Base-by-base conservation (phyloP, 2,113 vertebrate species). In the Saguinus midas region DNA sequence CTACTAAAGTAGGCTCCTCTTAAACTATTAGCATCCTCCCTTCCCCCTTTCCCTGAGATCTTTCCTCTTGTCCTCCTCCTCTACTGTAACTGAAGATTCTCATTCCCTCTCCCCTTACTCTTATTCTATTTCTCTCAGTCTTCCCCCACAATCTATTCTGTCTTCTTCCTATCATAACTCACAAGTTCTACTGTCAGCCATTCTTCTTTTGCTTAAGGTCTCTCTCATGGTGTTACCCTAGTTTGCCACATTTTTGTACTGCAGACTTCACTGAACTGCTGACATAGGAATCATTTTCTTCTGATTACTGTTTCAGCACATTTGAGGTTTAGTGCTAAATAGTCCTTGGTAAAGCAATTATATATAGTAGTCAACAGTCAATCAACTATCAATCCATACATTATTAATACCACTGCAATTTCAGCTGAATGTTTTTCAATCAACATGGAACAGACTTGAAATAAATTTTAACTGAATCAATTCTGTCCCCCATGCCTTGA, bases 261-360 rank as follows among this genome's bases (percentile, higher is more conserved):
- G 2, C 17, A 52, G n/a, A 76, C 23, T 92, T 95, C 92, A 90
- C 6, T 57, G 29, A 92, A 35, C 95, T 90, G 91, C 20, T 92
- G 32, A 95, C 43, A 43, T 43, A 96, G 40, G 35, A 96, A 96
- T 32, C 13, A 90, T 55, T 88, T 94, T 88, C 50, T 76, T 93
- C 17, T 83, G 64, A 81, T 87, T 86, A 93, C 32, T 92, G 23
- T 72, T 95, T 81, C 27, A 61, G 25, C 61, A 84, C 32, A 93
- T 78, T 37, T 94, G n/a, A 94, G 25, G 11, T 95, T 57, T 95
- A 52, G 21, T 78, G 52, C 57, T 93, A 45, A 82, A 93, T 0
- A 95, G 48, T 48, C 14, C 40, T 68, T 83, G 10, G 35, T 78
- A 87, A 10, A 40, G 35, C 27, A 94, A 92, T 88, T 92, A 91